phyloP scores from a whole-genome alignment of 2,888 invertebrate genomes.

The Aporophyla nigra region DNA sequence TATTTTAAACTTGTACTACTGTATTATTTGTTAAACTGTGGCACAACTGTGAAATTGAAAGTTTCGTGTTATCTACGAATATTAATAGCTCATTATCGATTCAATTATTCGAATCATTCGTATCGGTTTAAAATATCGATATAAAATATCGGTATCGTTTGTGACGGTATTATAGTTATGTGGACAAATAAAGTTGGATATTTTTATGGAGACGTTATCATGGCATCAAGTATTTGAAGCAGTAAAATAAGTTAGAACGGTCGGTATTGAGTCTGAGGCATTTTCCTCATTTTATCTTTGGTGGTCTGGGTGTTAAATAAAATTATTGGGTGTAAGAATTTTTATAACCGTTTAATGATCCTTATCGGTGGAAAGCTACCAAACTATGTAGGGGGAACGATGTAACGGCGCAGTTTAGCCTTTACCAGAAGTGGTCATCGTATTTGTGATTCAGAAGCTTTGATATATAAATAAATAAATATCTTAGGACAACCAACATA shows the following conservation, averaged over 20 bases:
- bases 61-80: conserved; percentile 63
- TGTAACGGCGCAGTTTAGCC: not conserved
- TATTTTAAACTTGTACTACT: conserved; percentile 3
- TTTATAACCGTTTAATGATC: conserved; percentile 29
- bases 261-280: conserved; percentile 9
- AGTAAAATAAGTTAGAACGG: conserved; percentile 33
- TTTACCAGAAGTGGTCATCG: not conserved
- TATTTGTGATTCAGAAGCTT: not conserved
- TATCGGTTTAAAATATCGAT: conserved; percentile 58
- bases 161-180: conserved; percentile 47
- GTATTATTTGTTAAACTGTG: not conserved
- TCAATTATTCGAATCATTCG: conserved; percentile 68
- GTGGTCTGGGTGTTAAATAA: conserved; percentile 43
- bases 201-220: conserved; percentile 60
- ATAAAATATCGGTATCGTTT: conserved; percentile 61
- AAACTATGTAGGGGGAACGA: not conserved
- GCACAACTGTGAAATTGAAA: conserved; percentile 62
- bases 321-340: conserved; percentile 41
- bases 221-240: conserved; percentile 28
- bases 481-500: too few species aligned
- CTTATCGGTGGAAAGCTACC: not conserved
- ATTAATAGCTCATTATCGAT: conserved; percentile 66
- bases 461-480: too few species aligned
- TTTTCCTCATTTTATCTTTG: conserved; percentile 23
- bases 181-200: conserved; percentile 65